These are phyloP conservation scores for Rugalucina vietnamica DNA, from an alignment of 2,888 invertebrate species.

Conservation along the genomic window DNA sequence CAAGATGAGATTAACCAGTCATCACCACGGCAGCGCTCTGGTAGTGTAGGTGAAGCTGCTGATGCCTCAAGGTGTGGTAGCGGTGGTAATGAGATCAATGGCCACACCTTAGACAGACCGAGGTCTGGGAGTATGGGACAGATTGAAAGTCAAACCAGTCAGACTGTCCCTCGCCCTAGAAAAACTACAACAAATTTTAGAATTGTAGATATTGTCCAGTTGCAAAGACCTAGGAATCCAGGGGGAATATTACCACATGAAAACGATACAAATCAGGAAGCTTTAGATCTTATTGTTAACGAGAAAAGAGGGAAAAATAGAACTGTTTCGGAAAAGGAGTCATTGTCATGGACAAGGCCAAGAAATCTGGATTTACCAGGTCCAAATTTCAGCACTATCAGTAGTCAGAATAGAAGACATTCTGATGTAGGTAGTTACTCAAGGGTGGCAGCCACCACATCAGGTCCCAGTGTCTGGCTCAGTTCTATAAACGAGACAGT, in stretches of 20 bases:
- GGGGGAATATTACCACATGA: slow-evolving; percentile 50
- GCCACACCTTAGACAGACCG: slow-evolving; percentile 44
- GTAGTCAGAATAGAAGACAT: slow-evolving; percentile 22
- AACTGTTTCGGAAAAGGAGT: slow-evolving; percentile 9
- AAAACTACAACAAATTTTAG: slow-evolving; percentile 46
- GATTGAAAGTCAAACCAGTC: slow-evolving; percentile 38
- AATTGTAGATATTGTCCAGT: slow-evolving; percentile 55
- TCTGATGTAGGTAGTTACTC: slow-evolving; percentile 15
- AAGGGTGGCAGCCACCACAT: slow-evolving; percentile 48
- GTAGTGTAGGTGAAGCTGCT: slow-evolving; percentile 47
- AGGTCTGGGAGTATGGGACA: slow-evolving; percentile 58
- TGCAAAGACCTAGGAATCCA: slow-evolving; percentile 59
- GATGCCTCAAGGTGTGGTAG: slow-evolving; percentile 41
- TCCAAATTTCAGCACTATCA: background rate
- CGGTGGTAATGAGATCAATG: slow-evolving; percentile 24
- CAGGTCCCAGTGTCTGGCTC: slow-evolving; percentile 24
- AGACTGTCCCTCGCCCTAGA: slow-evolving; percentile 17
- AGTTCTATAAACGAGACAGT: slow-evolving; percentile 56
- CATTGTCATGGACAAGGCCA: slow-evolving; percentile 26
- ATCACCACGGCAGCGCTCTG: slow-evolving; percentile 52
- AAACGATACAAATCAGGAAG: slow-evolving; percentile 35
- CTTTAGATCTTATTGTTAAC: slow-evolving; percentile 49
- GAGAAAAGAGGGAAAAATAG: slow-evolving; percentile 27
- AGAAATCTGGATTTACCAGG: background rate
- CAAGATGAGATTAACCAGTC: background rate